These are phyloP conservation scores for Uromys caudimaculatus DNA, from an alignment of 2,797 vertebrate species.

Conservation along the genomic window DNA sequence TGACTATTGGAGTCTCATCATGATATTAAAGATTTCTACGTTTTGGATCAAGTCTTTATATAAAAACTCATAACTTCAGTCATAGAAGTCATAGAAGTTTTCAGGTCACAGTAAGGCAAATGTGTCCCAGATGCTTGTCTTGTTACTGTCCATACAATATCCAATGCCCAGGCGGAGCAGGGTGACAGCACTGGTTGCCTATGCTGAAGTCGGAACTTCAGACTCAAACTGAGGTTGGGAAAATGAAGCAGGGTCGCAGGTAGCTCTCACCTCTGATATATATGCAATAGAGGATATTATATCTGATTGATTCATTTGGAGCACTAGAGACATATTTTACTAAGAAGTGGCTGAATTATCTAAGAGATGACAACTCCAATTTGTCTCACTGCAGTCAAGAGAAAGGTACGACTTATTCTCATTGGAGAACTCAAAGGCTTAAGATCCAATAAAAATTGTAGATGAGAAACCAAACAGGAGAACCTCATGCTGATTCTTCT, in stretches of 20 bases:
- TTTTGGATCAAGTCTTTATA: conserved; percentile 34
- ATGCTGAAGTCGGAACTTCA: not conserved
- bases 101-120: not conserved
- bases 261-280: not conserved
- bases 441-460: not conserved
- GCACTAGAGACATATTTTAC: not conserved
- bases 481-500: not conserved
- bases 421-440: not conserved
- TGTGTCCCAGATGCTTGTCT: not conserved
- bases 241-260: not conserved
- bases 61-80: conserved; percentile 2
- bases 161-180: not conserved
- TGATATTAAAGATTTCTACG: not conserved
- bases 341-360: not conserved
- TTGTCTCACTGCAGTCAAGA: not conserved
- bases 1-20: not conserved
- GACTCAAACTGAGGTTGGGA: not conserved
- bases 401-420: not conserved
- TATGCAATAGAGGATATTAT: not conserved
- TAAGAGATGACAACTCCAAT: not conserved
- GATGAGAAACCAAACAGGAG: not conserved
- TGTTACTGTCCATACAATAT: not conserved
- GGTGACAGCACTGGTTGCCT: not conserved
- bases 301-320: not conserved
- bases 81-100: not conserved